Percentiles rank a stretch among this genome's conserved stretches.
Evolutionary conservation across 2,888 invertebrate species (phyloP).

Genomic region (Dioctria linearis): DNA sequence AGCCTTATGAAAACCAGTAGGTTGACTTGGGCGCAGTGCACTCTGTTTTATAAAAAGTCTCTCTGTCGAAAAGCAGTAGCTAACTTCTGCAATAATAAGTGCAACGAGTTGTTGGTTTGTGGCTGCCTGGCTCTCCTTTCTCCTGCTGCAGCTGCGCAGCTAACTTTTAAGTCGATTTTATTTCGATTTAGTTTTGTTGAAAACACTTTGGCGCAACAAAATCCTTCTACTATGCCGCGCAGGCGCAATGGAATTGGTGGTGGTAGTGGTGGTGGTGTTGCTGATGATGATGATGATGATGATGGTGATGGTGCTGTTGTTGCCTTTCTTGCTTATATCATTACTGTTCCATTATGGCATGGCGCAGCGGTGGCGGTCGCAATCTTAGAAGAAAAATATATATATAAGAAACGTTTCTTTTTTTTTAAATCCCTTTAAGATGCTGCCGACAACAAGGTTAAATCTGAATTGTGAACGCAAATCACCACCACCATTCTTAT

Average conservation of each 20-base stretch:
- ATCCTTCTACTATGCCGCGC: too few species aligned
- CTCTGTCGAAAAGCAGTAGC: conserved; percentile 29
- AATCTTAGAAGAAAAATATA: conserved; percentile 15
- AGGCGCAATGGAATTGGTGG: too few species aligned
- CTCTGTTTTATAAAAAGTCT: conserved; percentile 1
- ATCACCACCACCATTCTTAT: background rate
- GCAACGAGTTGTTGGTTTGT: background rate
- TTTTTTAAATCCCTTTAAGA: conserved; percentile 15
- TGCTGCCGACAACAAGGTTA: conserved; percentile 5
- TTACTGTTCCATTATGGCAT: background rate
- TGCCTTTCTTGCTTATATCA: background rate
- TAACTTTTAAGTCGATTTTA: conserved; percentile 5
- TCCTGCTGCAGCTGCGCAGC: too few species aligned
- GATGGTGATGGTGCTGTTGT: background rate
- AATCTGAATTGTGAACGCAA: conserved; percentile 6
- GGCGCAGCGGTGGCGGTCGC: background rate
- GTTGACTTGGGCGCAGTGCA: background rate
- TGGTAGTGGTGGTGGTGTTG: too few species aligned
- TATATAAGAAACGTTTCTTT: conserved; percentile 11
- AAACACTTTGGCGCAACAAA: background rate
- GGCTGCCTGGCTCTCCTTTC: background rate
- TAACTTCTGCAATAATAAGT: conserved; percentile 3
- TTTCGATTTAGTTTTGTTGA: background rate
- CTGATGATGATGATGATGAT: background rate
- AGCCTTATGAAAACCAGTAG: background rate